Percentiles rank a stretch among this genome's conserved stretches.
These are phyloP conservation scores for Hirudinaria manillensis DNA, from an alignment of 2,888 invertebrate genomes.

Conservation along the genomic window DNA sequence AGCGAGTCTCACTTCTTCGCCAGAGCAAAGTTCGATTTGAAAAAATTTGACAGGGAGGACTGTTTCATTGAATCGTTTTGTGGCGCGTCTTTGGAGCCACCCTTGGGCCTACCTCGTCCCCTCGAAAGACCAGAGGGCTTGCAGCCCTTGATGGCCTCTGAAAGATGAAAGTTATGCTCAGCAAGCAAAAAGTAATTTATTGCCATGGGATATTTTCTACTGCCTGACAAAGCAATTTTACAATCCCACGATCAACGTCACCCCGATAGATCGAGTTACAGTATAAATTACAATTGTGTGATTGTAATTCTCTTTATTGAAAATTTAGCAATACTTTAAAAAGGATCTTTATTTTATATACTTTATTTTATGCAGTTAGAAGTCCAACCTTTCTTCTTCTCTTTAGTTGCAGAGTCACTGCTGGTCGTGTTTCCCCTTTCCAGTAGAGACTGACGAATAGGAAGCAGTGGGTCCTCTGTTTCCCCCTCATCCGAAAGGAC, in stretches of 20 bases:
- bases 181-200: neutral
- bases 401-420: neutral
- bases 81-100: too few species aligned
- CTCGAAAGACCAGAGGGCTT: conserved; percentile 22
- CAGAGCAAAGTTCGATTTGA: conserved; percentile 2
- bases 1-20: neutral
- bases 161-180: neutral
- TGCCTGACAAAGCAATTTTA: too few species aligned
- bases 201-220: neutral
- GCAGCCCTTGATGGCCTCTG: neutral
- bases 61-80: conserved; percentile 6
- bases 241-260: neutral
- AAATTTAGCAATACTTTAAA: too few species aligned
- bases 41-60: conserved; percentile 15
- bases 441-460: neutral
- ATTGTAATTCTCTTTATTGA: too few species aligned
- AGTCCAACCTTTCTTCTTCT: too few species aligned
- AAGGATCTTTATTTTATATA: too few species aligned
- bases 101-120: neutral
- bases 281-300: neutral
- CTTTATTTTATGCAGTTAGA: too few species aligned
- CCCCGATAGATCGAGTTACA: neutral
- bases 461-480: neutral
- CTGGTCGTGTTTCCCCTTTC: neutral
- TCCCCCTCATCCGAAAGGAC: conserved; percentile 8